Evolutionary conservation across 2,797 vertebrate genomes (phyloP).

Genomic region (Bradypodion ventrale): DNA sequence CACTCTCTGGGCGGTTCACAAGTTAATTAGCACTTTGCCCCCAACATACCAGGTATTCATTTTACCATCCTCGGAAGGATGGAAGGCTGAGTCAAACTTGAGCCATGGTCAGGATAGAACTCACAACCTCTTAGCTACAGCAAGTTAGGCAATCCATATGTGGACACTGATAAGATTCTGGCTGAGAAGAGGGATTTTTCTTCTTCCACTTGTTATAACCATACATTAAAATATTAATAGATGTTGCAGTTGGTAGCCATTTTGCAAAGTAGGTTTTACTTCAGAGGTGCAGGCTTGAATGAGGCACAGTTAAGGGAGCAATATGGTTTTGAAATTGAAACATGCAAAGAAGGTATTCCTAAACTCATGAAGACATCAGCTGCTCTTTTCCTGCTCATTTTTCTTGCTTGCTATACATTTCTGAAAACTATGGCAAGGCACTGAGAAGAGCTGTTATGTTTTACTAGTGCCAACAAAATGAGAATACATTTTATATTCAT

Average conservation of each 20-base stretch:
- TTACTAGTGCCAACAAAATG: constrained; percentile 65
- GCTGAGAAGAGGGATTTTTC: background rate
- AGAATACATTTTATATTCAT: constrained; percentile 64
- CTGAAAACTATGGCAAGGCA: constrained; percentile 38
- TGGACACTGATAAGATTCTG: background rate
- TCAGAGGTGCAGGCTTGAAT: constrained; percentile 23
- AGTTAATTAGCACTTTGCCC: too few relatives aligned
- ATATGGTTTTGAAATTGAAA: constrained; percentile 17
- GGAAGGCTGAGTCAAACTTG: too few relatives aligned
- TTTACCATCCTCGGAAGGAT: too few relatives aligned
- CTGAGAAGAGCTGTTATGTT: constrained; percentile 51
- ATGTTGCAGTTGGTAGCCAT: constrained; percentile 22
- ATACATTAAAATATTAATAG: constrained; percentile 27
- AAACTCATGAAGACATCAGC: background rate
- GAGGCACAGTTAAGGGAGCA: constrained; percentile 22
- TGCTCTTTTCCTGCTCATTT: constrained; percentile 8
- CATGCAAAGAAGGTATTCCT: constrained; percentile 16
- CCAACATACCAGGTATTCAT: too few relatives aligned
- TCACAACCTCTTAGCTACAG: too few relatives aligned
- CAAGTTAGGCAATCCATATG: too few relatives aligned
- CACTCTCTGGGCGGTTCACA: too few relatives aligned
- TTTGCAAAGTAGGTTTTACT: background rate
- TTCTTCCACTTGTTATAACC: background rate
- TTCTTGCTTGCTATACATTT: constrained; percentile 44
- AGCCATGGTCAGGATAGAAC: too few relatives aligned